phyloP scores from a whole-genome alignment of 2,888 invertebrate genomes.

The Ditula angustiorana region DNA sequence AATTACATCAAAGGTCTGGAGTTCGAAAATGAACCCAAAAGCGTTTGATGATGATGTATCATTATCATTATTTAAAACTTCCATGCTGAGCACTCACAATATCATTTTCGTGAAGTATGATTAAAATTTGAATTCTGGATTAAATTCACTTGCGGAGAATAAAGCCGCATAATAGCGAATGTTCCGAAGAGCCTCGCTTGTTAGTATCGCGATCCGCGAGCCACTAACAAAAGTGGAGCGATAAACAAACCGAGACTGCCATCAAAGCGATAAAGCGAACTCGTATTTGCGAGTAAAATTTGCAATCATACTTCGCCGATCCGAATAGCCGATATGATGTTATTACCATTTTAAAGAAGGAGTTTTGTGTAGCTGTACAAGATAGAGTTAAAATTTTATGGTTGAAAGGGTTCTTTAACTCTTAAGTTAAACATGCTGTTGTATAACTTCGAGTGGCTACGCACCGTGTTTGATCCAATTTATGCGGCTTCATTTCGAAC shows the following conservation, averaged over 20 bases:
- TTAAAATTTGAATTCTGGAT: constrained; percentile 59
- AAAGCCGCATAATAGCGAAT: constrained; percentile 65
- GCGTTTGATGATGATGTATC: too few species aligned
- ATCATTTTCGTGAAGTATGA: constrained; percentile 65
- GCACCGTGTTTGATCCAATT: too few species aligned
- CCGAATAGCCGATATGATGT: constrained; percentile 59
- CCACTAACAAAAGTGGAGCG: constrained; percentile 56
- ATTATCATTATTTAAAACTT: constrained; percentile 40
- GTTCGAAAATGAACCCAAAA: too few species aligned
- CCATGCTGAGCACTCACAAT: constrained; percentile 64
- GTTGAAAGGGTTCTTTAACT: neutral
- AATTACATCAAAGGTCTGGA: too few species aligned
- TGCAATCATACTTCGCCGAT: constrained; percentile 66
- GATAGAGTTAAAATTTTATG: constrained; percentile 24
- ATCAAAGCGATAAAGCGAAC: constrained; percentile 67
- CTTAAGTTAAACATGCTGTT: too few species aligned
- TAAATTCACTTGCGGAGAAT: constrained; percentile 60
- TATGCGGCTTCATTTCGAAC: too few species aligned
- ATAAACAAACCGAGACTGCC: constrained; percentile 67
- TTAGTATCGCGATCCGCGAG: constrained; percentile 59
- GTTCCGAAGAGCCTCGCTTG: constrained; percentile 64
- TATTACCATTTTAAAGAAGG: constrained; percentile 62
- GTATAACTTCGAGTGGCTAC: too few species aligned
- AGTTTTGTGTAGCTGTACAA: constrained; percentile 45
- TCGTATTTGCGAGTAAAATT: constrained; percentile 70